Evolutionary conservation across 2,888 invertebrate species (phyloP).

Genomic region (Tethea ocularis): DNA sequence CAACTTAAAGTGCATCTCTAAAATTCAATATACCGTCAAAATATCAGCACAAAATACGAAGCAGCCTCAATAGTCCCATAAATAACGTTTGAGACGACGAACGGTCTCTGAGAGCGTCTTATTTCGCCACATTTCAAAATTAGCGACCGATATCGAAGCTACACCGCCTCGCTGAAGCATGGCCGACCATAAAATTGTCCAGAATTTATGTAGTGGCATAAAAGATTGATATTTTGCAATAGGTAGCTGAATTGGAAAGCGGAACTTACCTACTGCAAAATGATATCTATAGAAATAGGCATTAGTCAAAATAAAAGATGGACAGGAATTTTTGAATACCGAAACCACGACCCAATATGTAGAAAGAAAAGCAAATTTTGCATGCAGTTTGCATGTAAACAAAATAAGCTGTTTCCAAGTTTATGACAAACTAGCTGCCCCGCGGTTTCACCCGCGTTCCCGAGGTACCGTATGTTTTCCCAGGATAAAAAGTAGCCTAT

Average conservation of each 20-base stretch:
- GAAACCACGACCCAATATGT: too few relatives aligned
- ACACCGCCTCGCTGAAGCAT: conserved; percentile 29
- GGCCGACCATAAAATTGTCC: conserved; percentile 45
- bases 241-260: neutral
- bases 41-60: conserved; percentile 29
- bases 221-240: conserved; percentile 47
- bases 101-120: conserved; percentile 36
- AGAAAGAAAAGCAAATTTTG: too few relatives aligned
- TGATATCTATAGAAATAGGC: neutral
- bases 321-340: too few relatives aligned
- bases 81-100: conserved; percentile 12
- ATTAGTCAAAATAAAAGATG: neutral
- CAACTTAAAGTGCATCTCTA: conserved; percentile 14
- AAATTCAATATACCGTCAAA: conserved; percentile 42
- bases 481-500: too few relatives aligned
- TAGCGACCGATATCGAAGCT: conserved; percentile 49
- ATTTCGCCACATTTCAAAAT: conserved; percentile 62
- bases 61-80: conserved; percentile 15
- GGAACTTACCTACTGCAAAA: neutral
- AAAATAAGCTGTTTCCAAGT: too few relatives aligned
- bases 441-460: too few relatives aligned
- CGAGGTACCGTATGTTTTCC: too few relatives aligned
- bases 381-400: too few relatives aligned
- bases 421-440: too few relatives aligned
- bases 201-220: conserved; percentile 49